Conservation (phyloP, 1,140 invertebrate species). For the Drosophila mayri region DNA sequence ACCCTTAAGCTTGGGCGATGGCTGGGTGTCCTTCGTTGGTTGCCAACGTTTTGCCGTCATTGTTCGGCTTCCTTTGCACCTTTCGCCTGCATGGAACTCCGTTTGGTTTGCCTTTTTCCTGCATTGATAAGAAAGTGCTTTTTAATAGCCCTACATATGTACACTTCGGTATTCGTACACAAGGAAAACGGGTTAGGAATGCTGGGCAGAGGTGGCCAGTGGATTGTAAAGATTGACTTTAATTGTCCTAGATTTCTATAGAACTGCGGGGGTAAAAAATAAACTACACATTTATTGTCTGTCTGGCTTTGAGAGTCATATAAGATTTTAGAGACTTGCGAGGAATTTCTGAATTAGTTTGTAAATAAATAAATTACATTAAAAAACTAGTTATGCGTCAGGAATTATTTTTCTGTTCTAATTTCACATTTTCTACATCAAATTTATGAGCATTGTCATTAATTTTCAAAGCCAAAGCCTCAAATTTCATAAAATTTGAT, state of each 20-base stretch:
- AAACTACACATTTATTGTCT: neutral
- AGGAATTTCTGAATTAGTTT: neutral
- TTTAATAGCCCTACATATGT: slow-evolving; percentile 66
- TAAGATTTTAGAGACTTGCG: neutral
- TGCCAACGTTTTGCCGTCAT: slow-evolving; percentile 43
- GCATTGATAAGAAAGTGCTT: slow-evolving; percentile 70
- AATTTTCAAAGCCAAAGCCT: too few species aligned
- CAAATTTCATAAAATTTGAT: too few species aligned
- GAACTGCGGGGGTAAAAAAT: neutral
- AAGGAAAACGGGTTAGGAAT: slow-evolving; percentile 1
- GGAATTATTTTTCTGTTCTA: neutral
- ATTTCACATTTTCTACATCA: too few species aligned
- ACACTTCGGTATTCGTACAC: slow-evolving; percentile 45
- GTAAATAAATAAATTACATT: neutral
- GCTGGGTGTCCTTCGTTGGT: slow-evolving; percentile 19
- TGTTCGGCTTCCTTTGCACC: slow-evolving; percentile 61
- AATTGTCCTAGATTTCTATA: slow-evolving; percentile 11
- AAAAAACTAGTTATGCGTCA: neutral
- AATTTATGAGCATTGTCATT: too few species aligned
- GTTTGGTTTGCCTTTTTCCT: slow-evolving; percentile 58
- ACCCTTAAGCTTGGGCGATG: neutral
- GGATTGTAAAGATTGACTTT: slow-evolving; percentile 28
- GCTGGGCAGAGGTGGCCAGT: slow-evolving; percentile 1
- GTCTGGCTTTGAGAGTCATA: neutral
- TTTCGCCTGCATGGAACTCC: slow-evolving; percentile 58